phyloP scores from a whole-genome alignment of 1,140 invertebrate species.

The Orchestia grillus region DNA sequence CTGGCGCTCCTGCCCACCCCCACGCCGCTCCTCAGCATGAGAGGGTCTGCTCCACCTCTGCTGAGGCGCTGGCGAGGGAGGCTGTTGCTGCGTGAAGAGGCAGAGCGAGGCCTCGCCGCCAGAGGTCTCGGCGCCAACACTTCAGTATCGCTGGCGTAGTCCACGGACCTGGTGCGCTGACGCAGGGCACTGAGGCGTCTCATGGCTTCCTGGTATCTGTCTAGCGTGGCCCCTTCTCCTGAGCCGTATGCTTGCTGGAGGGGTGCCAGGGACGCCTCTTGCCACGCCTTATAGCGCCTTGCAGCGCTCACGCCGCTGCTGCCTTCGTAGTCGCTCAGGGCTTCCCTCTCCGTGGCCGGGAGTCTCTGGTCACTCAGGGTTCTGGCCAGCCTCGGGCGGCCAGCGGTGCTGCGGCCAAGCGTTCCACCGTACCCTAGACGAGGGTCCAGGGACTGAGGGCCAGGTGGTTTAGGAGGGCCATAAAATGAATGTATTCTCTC shows the following conservation, averaged over 20 bases:
- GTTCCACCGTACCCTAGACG: slow-evolving; percentile 64
- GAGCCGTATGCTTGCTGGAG: slow-evolving; percentile 66
- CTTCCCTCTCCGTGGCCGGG: slow-evolving; percentile 66
- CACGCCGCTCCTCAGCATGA: neutral
- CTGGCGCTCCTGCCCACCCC: neutral
- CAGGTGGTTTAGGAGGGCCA: slow-evolving; percentile 79
- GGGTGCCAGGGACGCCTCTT: slow-evolving; percentile 58
- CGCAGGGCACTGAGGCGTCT: slow-evolving; percentile 69
- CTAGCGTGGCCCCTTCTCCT: slow-evolving; percentile 65
- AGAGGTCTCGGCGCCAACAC: slow-evolving; percentile 74
- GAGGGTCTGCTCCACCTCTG: slow-evolving; percentile 73
- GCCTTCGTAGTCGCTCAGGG: slow-evolving; percentile 68
- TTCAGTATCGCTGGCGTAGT: slow-evolving; percentile 95
- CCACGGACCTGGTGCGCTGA: slow-evolving; percentile 74
- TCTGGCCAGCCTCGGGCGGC: slow-evolving; percentile 70
- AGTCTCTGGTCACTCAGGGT: slow-evolving; percentile 71
- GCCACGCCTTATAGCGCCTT: slow-evolving; percentile 61
- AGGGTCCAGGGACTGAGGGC: slow-evolving; percentile 17
- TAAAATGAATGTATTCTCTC: slow-evolving; percentile 82
- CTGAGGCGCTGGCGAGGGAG: slow-evolving; percentile 79
- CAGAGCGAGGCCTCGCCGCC: slow-evolving; percentile 67
- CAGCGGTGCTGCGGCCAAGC: slow-evolving; percentile 73
- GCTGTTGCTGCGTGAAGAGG: slow-evolving; percentile 74
- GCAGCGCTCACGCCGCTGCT: slow-evolving; percentile 60
- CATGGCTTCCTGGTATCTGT: slow-evolving; percentile 68